A percentile compares a stretch with the other conserved stretches of the same genome.
Evolutionary conservation across 2,113 vertebrate species (phyloP).

Genomic region (Suricata suricatta): DNA sequence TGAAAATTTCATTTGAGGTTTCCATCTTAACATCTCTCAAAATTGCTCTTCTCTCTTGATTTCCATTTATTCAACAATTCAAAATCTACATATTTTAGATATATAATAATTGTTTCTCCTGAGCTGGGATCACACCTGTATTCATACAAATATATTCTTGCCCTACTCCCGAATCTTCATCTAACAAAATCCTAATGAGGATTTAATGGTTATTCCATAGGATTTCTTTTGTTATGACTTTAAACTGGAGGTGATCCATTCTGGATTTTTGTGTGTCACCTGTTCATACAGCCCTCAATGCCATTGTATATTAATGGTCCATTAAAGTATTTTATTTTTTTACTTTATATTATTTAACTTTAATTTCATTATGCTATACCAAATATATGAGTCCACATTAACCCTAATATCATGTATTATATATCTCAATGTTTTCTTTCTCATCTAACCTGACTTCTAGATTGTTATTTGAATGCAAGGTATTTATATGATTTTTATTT

Average conservation of each 20-base stretch:
- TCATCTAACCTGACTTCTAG: background rate
- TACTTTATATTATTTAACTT: background rate
- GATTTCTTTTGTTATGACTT: background rate
- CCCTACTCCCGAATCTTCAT: background rate
- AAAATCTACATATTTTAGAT: background rate
- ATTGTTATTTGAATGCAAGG: background rate
- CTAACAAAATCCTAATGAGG: background rate
- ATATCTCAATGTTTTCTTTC: background rate
- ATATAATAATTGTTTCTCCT: background rate
- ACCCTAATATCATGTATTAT: background rate
- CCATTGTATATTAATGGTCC: background rate
- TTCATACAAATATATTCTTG: background rate
- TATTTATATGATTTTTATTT: conserved; percentile 6
- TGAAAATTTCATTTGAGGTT: background rate
- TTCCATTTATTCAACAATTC: background rate
- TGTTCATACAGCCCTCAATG: background rate
- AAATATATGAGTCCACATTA: background rate
- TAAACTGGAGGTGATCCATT: background rate
- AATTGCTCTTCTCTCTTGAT: background rate
- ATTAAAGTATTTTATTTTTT: background rate
- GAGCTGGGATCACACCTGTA: background rate
- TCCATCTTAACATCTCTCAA: background rate
- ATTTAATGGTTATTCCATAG: background rate
- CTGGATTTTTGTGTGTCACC: background rate
- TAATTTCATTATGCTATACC: background rate